These are phyloP conservation scores for Pomacea maculata DNA, from an alignment of 1,140 invertebrate genomes.

Conservation along the genomic window DNA sequence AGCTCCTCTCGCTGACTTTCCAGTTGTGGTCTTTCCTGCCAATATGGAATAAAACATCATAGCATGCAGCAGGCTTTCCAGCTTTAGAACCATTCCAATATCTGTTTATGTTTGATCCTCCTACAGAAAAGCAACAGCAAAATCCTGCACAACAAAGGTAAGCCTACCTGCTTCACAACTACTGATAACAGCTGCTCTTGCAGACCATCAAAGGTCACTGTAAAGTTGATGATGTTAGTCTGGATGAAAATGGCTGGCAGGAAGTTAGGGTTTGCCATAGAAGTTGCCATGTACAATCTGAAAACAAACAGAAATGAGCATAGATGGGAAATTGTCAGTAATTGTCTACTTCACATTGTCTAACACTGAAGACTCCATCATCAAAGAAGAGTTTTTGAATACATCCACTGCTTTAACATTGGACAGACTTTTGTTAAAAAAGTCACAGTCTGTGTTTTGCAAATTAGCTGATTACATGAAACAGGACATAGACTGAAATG, in stretches of 20 bases:
- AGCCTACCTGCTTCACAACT: constrained; percentile 59
- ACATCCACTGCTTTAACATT: too few relatives aligned
- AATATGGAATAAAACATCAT: too few relatives aligned
- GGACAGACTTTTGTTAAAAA: too few relatives aligned
- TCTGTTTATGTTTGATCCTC: neutral
- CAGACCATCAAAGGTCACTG: constrained; percentile 64
- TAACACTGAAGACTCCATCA: too few relatives aligned
- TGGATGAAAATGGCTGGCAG: constrained; percentile 61
- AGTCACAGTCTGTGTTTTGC: too few relatives aligned
- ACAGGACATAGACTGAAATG: too few relatives aligned
- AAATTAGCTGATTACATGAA: too few relatives aligned
- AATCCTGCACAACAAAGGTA: neutral
- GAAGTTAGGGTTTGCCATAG: constrained; percentile 62
- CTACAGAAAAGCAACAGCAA: neutral
- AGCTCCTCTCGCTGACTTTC: constrained; percentile 60
- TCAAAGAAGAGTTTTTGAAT: too few relatives aligned
- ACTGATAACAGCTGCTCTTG: constrained; percentile 64
- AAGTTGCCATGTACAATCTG: constrained; percentile 66
- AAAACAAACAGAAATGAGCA: neutral
- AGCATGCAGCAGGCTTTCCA: too few relatives aligned
- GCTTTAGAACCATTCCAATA: too few relatives aligned
- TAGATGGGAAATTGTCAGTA: too few relatives aligned
- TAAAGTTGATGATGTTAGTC: constrained; percentile 65
- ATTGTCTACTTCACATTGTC: too few relatives aligned
- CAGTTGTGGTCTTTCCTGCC: constrained; percentile 45